Percentiles rank a stretch among this genome's conserved stretches.
These are phyloP conservation scores for Caenorhabditis inopinata DNA, from an alignment of 1,140 invertebrate species.

Conservation along the genomic window DNA sequence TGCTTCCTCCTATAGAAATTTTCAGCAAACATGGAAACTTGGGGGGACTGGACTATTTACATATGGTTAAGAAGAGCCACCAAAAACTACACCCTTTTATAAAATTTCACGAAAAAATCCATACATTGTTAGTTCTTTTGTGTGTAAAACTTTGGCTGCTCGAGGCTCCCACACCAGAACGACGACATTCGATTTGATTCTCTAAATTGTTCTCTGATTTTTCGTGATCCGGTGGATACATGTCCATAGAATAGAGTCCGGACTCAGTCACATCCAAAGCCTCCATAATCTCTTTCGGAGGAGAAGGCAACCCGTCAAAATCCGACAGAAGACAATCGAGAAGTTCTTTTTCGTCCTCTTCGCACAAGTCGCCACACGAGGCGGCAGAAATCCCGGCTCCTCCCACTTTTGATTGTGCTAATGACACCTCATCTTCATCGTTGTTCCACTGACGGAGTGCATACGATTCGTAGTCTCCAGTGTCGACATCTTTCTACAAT, in stretches of 20 bases:
- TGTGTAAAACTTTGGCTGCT: neutral
- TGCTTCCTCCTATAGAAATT: too few relatives aligned
- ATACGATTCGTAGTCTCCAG: neutral
- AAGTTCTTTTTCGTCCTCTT: neutral
- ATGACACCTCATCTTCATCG: neutral
- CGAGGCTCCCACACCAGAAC: neutral
- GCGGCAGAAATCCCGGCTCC: neutral
- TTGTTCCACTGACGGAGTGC: neutral
- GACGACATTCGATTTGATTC: neutral
- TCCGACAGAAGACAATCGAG: neutral
- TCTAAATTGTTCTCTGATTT: too few relatives aligned
- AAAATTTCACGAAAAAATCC: too few relatives aligned
- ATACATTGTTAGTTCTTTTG: neutral
- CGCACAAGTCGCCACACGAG: neutral
- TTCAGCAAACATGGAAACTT: too few relatives aligned
- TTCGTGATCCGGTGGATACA: neutral
- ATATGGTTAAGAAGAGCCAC: too few relatives aligned
- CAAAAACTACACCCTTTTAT: too few relatives aligned
- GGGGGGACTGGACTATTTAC: too few relatives aligned
- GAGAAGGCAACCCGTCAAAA: neutral
- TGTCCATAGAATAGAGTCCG: neutral
- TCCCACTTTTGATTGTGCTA: neutral
- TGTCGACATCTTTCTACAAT: constrained; percentile 1
- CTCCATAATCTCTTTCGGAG: neutral
- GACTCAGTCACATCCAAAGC: neutral